Evolutionary conservation across 2,113 vertebrate genomes (phyloP), one percentile per base, ranked within the genome.

Genomic region (Mohoua ochrocephala): DNA sequence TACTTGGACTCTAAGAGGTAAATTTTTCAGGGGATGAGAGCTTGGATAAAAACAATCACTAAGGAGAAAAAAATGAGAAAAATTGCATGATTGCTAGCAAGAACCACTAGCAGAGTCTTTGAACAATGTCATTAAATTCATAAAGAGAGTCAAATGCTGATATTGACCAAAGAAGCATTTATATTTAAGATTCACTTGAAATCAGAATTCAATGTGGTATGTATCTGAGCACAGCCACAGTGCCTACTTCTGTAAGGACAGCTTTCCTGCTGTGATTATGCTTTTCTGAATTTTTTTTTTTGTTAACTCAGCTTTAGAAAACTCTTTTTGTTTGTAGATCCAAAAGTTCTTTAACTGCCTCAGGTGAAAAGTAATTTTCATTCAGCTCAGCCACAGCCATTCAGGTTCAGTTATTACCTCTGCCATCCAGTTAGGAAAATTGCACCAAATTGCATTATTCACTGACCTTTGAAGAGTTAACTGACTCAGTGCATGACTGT

Each of bases 381-480:
- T 91, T 92, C 83, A 92, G 47, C 31, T 89, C 64, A 60, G 82
- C 10, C 16, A 24, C 56, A 56, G 44, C 20, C 37, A 9, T 47
- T 26, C 56, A 80, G 30, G 59, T 59, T 47, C 39, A 86, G 71
- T 90, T 87, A 91, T 56, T 94, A 84, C 37, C 14, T 80, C 53
- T 86, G 68, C 44, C 50, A 84, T 44, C 26, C 30, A 2, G 24
- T 75, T 70, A 85, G 63, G 75, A 80, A 94, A 63, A 93, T 75
- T 75, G 75, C 60, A 81, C 47, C 31, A 78, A 94, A 95, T 64
- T 90, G 31, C 28, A 42, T 91, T 90, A 69, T 84, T 91, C 68
- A 75, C 69, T 94, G 83, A 81, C 87, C 71, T 94, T 70, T 91
- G 85, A 96, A 95, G 79, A 96, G 90, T 94, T 87, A 92, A 96